Percentiles rank a stretch among this genome's conserved stretches.
Evolutionary conservation across 2,888 invertebrate species (phyloP).

Genomic region (Leucophenga maculata): DNA sequence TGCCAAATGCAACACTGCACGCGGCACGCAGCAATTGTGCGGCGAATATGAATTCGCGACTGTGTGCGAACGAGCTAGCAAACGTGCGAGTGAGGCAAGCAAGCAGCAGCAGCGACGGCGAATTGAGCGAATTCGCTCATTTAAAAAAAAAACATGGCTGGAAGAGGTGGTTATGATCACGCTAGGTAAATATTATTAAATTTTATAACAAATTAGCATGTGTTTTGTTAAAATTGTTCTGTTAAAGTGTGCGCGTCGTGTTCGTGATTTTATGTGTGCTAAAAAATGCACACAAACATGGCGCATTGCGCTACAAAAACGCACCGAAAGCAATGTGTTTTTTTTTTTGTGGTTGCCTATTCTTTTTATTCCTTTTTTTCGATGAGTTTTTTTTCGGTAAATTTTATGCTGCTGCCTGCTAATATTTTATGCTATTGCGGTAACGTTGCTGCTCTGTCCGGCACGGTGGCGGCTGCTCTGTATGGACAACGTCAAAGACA

Average conservation of each 20-base stretch:
- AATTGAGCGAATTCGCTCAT: constrained; percentile 68
- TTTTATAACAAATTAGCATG: constrained; percentile 47
- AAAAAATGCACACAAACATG: constrained; percentile 31
- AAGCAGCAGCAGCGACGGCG: constrained; percentile 26
- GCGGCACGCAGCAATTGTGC: too few species aligned
- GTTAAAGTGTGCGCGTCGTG: constrained; percentile 37
- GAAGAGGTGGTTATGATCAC: constrained; percentile 89
- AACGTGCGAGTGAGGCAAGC: neutral
- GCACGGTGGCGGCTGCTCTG: constrained; percentile 21
- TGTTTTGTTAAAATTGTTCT: constrained; percentile 29
- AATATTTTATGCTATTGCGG: too few species aligned
- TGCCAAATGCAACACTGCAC: too few species aligned
- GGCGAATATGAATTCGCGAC: too few species aligned
- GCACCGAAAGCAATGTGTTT: constrained; percentile 51
- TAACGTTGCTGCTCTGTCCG: constrained; percentile 2
- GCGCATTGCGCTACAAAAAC: constrained; percentile 34
- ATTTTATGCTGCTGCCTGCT: constrained; percentile 42
- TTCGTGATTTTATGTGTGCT: constrained; percentile 36
- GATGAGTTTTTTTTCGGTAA: constrained; percentile 35
- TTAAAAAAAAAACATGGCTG: constrained; percentile 85
- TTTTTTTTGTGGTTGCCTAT: constrained; percentile 42
- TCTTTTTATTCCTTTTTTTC: too few species aligned
- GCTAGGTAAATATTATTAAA: constrained; percentile 79
- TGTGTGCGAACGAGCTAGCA: too few species aligned
- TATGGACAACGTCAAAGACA: constrained; percentile 5